phyloP scores from a whole-genome alignment of 2,888 invertebrate species.

The Anthoptus insignis region DNA sequence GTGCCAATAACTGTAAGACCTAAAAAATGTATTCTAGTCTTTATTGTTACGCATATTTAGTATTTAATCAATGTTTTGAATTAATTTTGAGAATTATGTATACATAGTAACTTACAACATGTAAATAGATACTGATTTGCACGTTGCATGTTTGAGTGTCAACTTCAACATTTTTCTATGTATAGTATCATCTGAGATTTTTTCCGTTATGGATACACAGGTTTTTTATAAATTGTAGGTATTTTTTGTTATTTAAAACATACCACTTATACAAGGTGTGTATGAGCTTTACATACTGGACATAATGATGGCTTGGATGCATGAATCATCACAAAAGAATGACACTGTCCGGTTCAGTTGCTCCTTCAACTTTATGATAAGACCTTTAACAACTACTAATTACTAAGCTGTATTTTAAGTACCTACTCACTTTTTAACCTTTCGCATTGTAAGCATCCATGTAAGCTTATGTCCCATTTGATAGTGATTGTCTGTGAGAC shows the following conservation, averaged over 20 bases:
- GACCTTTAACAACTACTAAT: constrained; percentile 20
- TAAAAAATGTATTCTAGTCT: constrained; percentile 87
- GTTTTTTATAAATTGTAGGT: constrained; percentile 31
- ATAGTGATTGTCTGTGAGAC: constrained; percentile 34
- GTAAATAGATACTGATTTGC: constrained; percentile 78
- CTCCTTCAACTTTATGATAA: constrained; percentile 21
- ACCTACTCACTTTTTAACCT: constrained; percentile 17
- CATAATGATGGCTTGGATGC: constrained; percentile 11
- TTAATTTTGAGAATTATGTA: constrained; percentile 75
- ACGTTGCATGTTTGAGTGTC: constrained; percentile 72
- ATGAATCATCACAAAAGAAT: constrained; percentile 10
- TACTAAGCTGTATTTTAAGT: constrained; percentile 21
- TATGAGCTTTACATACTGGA: constrained; percentile 36
- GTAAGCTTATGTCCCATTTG: constrained; percentile 24
- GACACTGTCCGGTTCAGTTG: constrained; percentile 21
- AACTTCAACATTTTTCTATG: constrained; percentile 57
- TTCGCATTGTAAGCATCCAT: constrained; percentile 1
- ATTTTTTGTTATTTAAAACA: constrained; percentile 43
- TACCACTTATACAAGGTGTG: constrained; percentile 31
- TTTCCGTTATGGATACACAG: constrained; percentile 46
- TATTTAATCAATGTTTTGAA: constrained; percentile 81
- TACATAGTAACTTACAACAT: constrained; percentile 70
- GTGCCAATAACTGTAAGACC: constrained; percentile 87
- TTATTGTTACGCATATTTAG: constrained; percentile 86
- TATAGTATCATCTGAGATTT: constrained; percentile 57